phyloP scores from a whole-genome alignment of 2,888 invertebrate species.

The Leptinotarsa rubiginosa region DNA sequence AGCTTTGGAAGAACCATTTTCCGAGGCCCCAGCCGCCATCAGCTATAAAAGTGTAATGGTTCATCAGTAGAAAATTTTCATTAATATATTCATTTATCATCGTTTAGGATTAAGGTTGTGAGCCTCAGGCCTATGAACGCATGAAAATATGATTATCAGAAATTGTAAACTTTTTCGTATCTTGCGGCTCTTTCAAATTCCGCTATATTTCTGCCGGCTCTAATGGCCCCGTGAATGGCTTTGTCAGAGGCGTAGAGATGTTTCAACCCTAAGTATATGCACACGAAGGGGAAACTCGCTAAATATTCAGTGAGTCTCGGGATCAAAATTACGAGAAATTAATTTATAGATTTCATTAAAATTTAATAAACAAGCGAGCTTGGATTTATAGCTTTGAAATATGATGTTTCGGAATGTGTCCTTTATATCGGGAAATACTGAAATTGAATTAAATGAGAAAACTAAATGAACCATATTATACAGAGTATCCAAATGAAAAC shows the following conservation, averaged over 20 bases:
- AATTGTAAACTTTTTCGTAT: slow-evolving; percentile 21
- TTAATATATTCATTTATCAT: slow-evolving; percentile 45
- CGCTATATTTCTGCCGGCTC: not conserved
- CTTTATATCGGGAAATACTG: no score
- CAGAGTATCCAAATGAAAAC: no score
- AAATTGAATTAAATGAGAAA: no score
- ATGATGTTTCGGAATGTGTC: no score
- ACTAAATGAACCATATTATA: no score
- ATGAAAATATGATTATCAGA: slow-evolving; percentile 36
- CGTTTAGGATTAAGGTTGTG: slow-evolving; percentile 30
- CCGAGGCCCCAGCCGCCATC: slow-evolving; percentile 19
- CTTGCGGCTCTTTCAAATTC: slow-evolving; percentile 1
- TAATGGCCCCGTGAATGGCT: not conserved
- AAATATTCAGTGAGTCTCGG: no score
- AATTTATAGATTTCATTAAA: no score
- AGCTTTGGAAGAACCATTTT: slow-evolving; percentile 6
- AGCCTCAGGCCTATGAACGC: slow-evolving; percentile 22
- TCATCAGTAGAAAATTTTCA: slow-evolving; percentile 46
- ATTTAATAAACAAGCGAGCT: no score
- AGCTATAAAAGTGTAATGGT: slow-evolving; percentile 43
- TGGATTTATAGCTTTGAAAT: no score
- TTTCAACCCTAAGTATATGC: no score
- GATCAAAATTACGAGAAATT: no score
- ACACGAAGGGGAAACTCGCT: no score
- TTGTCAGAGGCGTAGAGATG: not conserved